A percentile compares a stretch with the other conserved stretches of the same genome.
phyloP scores from a whole-genome alignment of 2,888 invertebrate species.

The Drosophila mettleri region DNA sequence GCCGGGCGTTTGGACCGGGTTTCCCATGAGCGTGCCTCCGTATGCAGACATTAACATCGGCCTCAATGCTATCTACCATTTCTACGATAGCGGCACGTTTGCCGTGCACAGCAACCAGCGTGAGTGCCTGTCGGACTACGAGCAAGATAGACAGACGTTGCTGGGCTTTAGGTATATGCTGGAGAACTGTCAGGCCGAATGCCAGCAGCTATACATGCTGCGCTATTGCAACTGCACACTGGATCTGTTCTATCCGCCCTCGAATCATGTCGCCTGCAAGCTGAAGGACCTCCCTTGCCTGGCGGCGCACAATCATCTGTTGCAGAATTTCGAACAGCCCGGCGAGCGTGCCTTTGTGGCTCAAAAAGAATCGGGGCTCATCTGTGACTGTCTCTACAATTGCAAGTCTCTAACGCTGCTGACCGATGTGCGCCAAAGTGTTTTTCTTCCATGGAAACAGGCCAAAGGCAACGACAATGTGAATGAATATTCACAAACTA shows the following conservation, averaged over 20 bases:
- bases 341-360: constrained; percentile 70
- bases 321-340: constrained; percentile 61
- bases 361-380: constrained; percentile 61
- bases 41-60: constrained; percentile 63
- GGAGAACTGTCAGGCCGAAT: constrained; percentile 79
- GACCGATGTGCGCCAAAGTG: constrained; percentile 59
- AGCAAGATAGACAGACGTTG: constrained; percentile 62
- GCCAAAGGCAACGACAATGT: neutral
- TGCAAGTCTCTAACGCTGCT: constrained; percentile 78
- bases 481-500: neutral
- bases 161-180: constrained; percentile 75
- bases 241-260: constrained; percentile 80
- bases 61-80: constrained; percentile 66
- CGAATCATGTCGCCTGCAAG: constrained; percentile 65
- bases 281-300: constrained; percentile 77
- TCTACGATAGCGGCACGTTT: constrained; percentile 65
- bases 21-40: constrained; percentile 54
- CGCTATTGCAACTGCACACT: constrained; percentile 80
- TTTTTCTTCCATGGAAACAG: constrained; percentile 29
- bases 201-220: constrained; percentile 75
- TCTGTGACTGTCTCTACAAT: constrained; percentile 81
- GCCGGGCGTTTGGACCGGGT: constrained; percentile 70
- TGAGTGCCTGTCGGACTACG: constrained; percentile 76
- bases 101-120: constrained; percentile 55
- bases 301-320: constrained; percentile 64